Evolutionary conservation across 2,888 invertebrate species (phyloP).

Genomic region (Pilophorus perplexus): DNA sequence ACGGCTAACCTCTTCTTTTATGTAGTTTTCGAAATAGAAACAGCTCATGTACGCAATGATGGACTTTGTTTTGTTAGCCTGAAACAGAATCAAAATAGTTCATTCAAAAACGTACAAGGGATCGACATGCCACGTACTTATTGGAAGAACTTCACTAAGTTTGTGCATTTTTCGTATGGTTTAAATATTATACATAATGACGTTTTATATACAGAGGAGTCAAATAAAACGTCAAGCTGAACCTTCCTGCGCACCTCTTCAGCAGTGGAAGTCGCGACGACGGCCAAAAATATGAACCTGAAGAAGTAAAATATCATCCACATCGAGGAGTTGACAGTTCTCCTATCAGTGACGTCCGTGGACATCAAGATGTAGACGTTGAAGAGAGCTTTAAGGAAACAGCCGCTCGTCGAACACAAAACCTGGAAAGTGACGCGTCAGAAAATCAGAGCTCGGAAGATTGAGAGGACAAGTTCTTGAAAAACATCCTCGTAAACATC

Average conservation of each 20-base stretch:
- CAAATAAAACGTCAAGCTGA: too few species aligned
- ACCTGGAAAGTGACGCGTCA: too few species aligned
- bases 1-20: slow-evolving; percentile 47
- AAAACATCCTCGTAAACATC: too few species aligned
- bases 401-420: slow-evolving; percentile 35
- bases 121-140: too few species aligned
- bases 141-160: too few species aligned
- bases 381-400: slow-evolving; percentile 44
- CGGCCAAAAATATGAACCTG: slow-evolving; percentile 15
- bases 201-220: too few species aligned
- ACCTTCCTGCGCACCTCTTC: slow-evolving; percentile 37
- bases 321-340: background rate
- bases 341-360: background rate
- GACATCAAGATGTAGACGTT: slow-evolving; percentile 44
- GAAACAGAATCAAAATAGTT: too few species aligned
- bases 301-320: slow-evolving; percentile 33
- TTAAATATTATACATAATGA: too few species aligned
- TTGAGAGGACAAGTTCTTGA: too few species aligned
- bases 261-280: slow-evolving; percentile 22
- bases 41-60: slow-evolving; percentile 45
- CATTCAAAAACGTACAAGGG: too few species aligned
- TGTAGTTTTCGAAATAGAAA: slow-evolving; percentile 40
- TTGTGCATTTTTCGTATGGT: too few species aligned
- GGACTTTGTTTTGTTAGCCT: slow-evolving; percentile 45
- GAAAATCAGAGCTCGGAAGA: too few species aligned